Evolutionary conservation across 1,140 invertebrate species (phyloP), one percentile per base, ranked within the genome.

Genomic region (Drosophila melanica): DNA sequence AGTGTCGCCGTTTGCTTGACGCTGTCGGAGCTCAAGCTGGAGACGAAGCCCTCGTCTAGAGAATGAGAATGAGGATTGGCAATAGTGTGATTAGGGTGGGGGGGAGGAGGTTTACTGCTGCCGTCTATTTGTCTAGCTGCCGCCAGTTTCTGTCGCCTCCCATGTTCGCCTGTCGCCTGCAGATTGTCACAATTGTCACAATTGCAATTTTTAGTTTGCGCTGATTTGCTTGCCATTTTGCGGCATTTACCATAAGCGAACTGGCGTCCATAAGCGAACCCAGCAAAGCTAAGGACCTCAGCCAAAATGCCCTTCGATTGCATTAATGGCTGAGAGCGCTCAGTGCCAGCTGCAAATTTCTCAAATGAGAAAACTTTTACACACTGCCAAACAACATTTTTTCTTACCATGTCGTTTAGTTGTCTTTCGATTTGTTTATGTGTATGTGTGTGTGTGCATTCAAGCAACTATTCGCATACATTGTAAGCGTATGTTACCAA

Each of bases 221-320:
- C 82, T 87, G 82, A 86, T 87, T 86, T 82, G 82, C 75, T 86
- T 87, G 82, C 79, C 79, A 86, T 81, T 87, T 82, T 79, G 79
- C 59, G 79, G 77, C 81, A 86, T 85, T 85, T 85, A 81, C 81
- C 81, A 85, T 86, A 84, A 84, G 66, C 62, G 62, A 39, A 39
- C 57, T 57, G 62, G 16, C 23, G 47, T 47, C 59, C 58, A 70
- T 54, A 66, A 66, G 37, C 42, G 20, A 35, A 41, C 23, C 23
- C 20, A 39, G 41, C 44, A 9, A 51, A 60, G 39, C 65, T 47
- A 58, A 51, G 66, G 27, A 53, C 53, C 63, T 69, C 23, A 65
- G 78, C 81, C 74, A 77, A 81, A 85, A 86, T 79, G 66, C 58
- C 66, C 72, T 79, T 87, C 82, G 79, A 87, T 89, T 81, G 77